These are phyloP conservation scores for Sebastolobus alascanus DNA, from an alignment of 2,797 vertebrate genomes.

Conservation along the genomic window DNA sequence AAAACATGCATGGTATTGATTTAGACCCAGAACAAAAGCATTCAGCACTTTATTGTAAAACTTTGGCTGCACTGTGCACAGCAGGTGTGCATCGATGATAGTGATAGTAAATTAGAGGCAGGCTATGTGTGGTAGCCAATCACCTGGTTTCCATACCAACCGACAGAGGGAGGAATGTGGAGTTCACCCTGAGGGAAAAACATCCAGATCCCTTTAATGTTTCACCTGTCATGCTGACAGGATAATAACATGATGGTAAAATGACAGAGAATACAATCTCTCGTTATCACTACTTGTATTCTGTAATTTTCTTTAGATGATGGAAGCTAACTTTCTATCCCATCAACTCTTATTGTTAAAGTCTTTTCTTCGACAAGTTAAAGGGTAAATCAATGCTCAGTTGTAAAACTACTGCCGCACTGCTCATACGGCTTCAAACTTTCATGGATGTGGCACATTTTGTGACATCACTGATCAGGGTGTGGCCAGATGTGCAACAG, in stretches of 20 bases:
- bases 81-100: conserved; percentile 6
- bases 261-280: not conserved
- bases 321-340: not conserved
- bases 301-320: not conserved
- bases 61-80: conserved; percentile 15
- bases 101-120: conserved; percentile 27
- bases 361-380: not conserved
- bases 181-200: conserved; percentile 14
- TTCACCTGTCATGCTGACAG: conserved; percentile 2
- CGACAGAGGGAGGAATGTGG: conserved; percentile 19
- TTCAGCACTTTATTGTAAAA: not conserved
- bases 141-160: conserved; percentile 46
- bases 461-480: not conserved
- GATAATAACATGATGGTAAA: not conserved
- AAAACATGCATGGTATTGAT: conserved; percentile 50
- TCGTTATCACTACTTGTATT: not conserved
- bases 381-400: not conserved
- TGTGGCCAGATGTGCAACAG: not conserved
- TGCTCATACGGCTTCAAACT: not conserved
- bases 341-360: not conserved
- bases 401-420: not conserved
- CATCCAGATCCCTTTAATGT: conserved; percentile 11
- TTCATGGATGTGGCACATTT: not conserved
- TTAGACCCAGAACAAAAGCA: conserved; percentile 34
- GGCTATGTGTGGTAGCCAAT: conserved; percentile 32